Evolutionary conservation across 2,797 vertebrate genomes (phyloP).

Genomic region (Aldrovandia affinis): DNA sequence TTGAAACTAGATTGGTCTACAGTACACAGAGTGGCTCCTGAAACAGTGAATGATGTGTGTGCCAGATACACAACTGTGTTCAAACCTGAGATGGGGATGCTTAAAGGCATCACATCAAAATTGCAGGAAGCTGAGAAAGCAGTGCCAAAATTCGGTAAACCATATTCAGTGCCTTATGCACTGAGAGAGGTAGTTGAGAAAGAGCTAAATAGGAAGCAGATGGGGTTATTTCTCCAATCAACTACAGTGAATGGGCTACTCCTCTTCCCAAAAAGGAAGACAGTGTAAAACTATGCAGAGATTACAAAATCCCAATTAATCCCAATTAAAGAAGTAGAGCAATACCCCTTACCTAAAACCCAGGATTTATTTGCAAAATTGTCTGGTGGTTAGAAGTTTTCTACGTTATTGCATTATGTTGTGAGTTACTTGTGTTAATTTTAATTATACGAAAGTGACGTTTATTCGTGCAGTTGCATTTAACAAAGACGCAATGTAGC

Average conservation of each 20-base stretch:
- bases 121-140: neutral
- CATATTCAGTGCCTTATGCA: neutral
- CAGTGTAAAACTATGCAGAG: too few relatives aligned
- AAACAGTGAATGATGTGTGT: too few relatives aligned
- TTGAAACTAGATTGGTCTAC: too few relatives aligned
- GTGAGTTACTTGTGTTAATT: too few relatives aligned
- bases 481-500: too few relatives aligned
- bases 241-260: too few relatives aligned
- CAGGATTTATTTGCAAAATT: neutral
- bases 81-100: neutral
- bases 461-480: too few relatives aligned
- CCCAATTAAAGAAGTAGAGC: slow-evolving; percentile 2
- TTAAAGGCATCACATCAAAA: neutral
- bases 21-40: too few relatives aligned
- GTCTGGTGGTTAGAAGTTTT: neutral
- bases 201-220: neutral
- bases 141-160: neutral
- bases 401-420: too few relatives aligned
- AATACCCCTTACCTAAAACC: neutral
- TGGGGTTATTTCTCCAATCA: neutral
- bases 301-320: slow-evolving; percentile 10
- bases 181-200: neutral
- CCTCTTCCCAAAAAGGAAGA: too few relatives aligned
- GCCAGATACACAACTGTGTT: too few relatives aligned
- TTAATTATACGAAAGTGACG: too few relatives aligned